Base-by-base conservation (phyloP, 2,113 vertebrate species). In the Takifugu bimaculatus region DNA sequence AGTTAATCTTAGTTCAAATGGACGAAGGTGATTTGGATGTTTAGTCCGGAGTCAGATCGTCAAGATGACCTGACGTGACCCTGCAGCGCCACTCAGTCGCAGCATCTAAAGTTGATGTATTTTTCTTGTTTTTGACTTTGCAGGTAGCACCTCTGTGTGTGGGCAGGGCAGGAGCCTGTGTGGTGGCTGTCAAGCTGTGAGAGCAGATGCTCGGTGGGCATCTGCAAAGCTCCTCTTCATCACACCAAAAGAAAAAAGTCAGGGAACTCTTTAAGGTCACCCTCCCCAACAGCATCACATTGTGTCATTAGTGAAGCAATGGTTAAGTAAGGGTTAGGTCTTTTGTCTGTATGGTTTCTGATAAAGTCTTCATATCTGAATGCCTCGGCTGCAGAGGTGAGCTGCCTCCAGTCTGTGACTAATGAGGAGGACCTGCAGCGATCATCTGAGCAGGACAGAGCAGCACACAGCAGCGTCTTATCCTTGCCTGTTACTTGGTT, bases 141-240 rank as follows among this genome's bases (percentile, higher is more conserved):
- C 77, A 98, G 97, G 95, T 97, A 75, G 95, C 95, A 58, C 92
- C 97, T 3, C 83, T 99, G 76, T 98, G 95, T 80, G 89, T 98
- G 68, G 95, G 97, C 86, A 92, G 96, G 90, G 96, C 97, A 45
- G 97, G 95, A 28, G 93, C 95, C 1, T 95, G 95, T 52, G 95
- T 99, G 61, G 96, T 98, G 76, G 93, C 93, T 13, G 94, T 99
- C 65, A 96, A 93, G 88, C 88, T 97, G 54, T 96, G 85, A 91
- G 35, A 6, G 2, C 35, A 1, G 35, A 39, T 11, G 35, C 9
- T 39, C 35, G 7, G 35, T 39, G 35, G 35, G 35, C 7, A 10
- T 2, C 35, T 1, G 35, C 11, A 10, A 58, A 55, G 73, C 42
- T 7, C 32, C 45, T 45, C 49, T 14, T 11, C n/a, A 7, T 27